Base-by-base conservation (phyloP, 2,113 vertebrate genomes). In the Microcebus ravelobensis region DNA sequence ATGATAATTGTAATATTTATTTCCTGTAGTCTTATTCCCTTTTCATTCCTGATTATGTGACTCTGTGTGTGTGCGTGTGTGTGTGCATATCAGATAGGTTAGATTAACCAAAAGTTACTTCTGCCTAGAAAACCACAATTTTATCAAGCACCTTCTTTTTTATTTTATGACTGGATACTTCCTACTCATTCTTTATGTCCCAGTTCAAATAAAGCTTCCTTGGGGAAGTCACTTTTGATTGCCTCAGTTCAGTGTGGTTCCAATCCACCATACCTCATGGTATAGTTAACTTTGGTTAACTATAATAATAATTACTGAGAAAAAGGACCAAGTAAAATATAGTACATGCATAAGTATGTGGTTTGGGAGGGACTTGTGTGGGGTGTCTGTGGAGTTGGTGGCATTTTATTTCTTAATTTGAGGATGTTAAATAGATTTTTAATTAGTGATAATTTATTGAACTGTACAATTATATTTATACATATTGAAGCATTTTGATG, bases 401-500 rank as follows among this genome's bases (percentile, higher is more conserved):
- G 15, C 42, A 86, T 77, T 81, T 27, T 87, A 61, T 76, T 94
- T 23, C 57, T 86, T 93, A 90, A 83, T 87, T 79, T 80, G 50
- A 21, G 79, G 36, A 8, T 84, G 7, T 82, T 76, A 92, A 92
- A 59, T 70, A 1, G 25, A 77, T 67, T 80, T 59, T 94, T 34
- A 77, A 8, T 77, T 92, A 82, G 45, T 52, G 42, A 70, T 70
- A 91, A 48, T 82, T 92, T 39, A 42, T 59, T 96, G 67, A 89
- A 92, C 11, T 90, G 1, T 90, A 17, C 1, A 81, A 39, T n/a
- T 81, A 45, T 63, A n/a, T 80, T 96, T 79, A 63, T 81, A 45
- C 13, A 84, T n/a, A 18, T 6, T n/a, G 13, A 77, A 67, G 13
- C 29, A 52, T 65, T 82, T 71, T 92, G 36, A 90, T 79, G 11